These are phyloP conservation scores for Cepaea nemoralis DNA, from an alignment of 1,140 invertebrate genomes.

Conservation along the genomic window DNA sequence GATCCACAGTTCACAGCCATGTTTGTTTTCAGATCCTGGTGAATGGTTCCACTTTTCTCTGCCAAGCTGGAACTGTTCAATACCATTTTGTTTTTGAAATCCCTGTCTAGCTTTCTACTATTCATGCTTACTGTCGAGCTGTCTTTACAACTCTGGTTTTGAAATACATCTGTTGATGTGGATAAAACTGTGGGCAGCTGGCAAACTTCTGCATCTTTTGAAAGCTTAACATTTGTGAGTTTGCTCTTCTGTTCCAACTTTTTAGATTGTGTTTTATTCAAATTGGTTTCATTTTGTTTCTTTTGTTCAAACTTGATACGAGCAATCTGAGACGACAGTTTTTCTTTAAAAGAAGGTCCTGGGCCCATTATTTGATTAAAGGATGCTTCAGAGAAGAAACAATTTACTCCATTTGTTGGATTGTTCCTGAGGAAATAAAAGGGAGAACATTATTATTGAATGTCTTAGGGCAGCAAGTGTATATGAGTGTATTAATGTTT, in stretches of 20 bases:
- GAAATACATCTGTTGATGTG: too few species aligned
- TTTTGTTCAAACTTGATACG: not conserved
- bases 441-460: too few species aligned
- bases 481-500: too few species aligned
- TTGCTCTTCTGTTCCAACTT: not conserved
- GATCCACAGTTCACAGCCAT: too few species aligned
- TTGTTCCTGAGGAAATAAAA: constrained; percentile 1
- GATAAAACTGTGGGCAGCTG: not conserved
- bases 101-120: too few species aligned
- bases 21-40: too few species aligned
- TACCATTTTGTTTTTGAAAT: too few species aligned
- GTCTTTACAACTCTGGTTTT: too few species aligned
- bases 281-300: not conserved
- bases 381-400: constrained; percentile 28
- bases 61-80: too few species aligned
- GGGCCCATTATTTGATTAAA: constrained; percentile 18
- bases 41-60: too few species aligned
- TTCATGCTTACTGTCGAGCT: too few species aligned
- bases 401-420: constrained; percentile 16
- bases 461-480: too few species aligned
- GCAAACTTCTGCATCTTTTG: not conserved
- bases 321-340: constrained; percentile 18
- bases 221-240: not conserved
- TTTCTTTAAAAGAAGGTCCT: constrained; percentile 27
- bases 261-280: not conserved